phyloP scores from a whole-genome alignment of 2,797 vertebrate genomes.

The Arrhamphus sclerolepis region DNA sequence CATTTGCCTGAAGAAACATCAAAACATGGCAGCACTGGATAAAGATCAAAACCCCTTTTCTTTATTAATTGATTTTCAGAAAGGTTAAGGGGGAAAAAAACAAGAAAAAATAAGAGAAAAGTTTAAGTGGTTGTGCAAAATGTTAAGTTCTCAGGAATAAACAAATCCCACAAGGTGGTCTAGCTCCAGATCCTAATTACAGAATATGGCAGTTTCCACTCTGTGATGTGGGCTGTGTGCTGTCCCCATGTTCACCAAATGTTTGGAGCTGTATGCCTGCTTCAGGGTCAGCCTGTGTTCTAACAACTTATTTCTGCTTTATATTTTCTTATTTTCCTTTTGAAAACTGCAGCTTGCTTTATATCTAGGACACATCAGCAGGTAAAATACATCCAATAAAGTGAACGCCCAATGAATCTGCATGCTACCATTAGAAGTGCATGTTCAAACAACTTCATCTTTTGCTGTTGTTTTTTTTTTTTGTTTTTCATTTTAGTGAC shows the following conservation, averaged over 20 bases:
- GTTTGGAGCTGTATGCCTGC: conserved; percentile 31
- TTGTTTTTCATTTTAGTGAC: not conserved
- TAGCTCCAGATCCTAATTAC: conserved; percentile 65
- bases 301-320: not conserved
- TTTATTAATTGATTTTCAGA: conserved; percentile 55
- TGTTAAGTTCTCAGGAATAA: conserved; percentile 64
- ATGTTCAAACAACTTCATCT: not conserved
- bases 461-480: not conserved
- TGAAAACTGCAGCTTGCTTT: not conserved
- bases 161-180: conserved; percentile 70
- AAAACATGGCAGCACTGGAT: conserved; percentile 37
- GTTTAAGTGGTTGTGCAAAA: conserved; percentile 25
- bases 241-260: conserved; percentile 50
- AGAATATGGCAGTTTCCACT: conserved; percentile 62
- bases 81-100: conserved; percentile 22
- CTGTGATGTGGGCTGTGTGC: conserved; percentile 74
- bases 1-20: conserved; percentile 79
- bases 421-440: conserved; percentile 6
- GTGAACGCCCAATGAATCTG: not conserved
- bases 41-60: conserved; percentile 31
- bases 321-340: conserved; percentile 11
- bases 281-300: conserved; percentile 25
- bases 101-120: conserved; percentile 3
- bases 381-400: not conserved
- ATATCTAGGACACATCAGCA: not conserved